These are phyloP conservation scores for Heteromurus nitidus DNA, from an alignment of 2,888 invertebrate genomes.

Conservation along the genomic window DNA sequence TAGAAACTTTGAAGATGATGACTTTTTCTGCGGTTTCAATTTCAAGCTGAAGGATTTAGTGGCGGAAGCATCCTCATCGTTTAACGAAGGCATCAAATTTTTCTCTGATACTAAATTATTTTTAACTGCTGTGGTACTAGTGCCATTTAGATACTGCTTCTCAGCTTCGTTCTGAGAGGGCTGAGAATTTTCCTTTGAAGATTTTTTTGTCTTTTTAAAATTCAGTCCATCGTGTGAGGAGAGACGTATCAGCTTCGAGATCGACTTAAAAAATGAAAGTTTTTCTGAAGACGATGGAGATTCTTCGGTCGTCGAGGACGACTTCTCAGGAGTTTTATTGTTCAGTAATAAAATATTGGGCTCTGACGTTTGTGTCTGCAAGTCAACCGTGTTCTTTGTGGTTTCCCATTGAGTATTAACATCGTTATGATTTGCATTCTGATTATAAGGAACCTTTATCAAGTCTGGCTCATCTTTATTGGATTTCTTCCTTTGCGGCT, in stretches of 20 bases:
- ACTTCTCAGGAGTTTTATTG: slow-evolving; percentile 37
- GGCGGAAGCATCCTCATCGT: slow-evolving; percentile 13
- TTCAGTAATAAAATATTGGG: slow-evolving; percentile 26
- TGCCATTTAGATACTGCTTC: background rate
- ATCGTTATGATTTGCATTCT: background rate
- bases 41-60: slow-evolving; percentile 16
- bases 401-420: background rate
- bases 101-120: slow-evolving; percentile 48
- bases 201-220: slow-evolving; percentile 55
- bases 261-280: slow-evolving; percentile 63
- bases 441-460: slow-evolving; percentile 48
- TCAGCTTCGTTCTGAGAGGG: background rate
- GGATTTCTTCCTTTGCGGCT: slow-evolving; percentile 44
- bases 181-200: slow-evolving; percentile 26
- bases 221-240: slow-evolving; percentile 51
- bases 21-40: slow-evolving; percentile 34
- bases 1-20: slow-evolving; percentile 38
- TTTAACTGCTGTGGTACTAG: background rate
- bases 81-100: slow-evolving; percentile 18
- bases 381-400: slow-evolving; percentile 9
- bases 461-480: slow-evolving; percentile 64
- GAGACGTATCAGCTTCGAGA: slow-evolving; percentile 65
- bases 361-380: slow-evolving; percentile 32
- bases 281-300: slow-evolving; percentile 23
- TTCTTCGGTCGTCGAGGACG: background rate